Conservation (phyloP, 2,113 vertebrate genomes). For the Oryzias celebensis region DNA sequence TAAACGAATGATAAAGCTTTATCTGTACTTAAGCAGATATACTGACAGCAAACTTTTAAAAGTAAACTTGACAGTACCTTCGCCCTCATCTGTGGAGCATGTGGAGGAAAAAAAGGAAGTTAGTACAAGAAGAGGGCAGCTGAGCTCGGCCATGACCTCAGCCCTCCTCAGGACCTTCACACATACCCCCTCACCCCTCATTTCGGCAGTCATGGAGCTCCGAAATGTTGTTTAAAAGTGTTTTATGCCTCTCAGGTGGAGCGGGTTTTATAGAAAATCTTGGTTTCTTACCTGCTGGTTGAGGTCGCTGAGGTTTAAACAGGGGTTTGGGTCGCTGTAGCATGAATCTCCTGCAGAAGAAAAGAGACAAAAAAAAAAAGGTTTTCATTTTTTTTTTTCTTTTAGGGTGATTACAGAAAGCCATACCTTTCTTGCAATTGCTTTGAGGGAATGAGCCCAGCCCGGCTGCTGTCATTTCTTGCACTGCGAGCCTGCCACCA, state of each 20-base stretch:
- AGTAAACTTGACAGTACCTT: constrained; percentile 43
- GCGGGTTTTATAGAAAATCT: constrained; percentile 21
- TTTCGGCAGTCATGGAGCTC: constrained; percentile 10
- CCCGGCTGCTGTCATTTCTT: constrained; percentile 77
- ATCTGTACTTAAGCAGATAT: constrained; percentile 12
- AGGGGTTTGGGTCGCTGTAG: constrained; percentile 83
- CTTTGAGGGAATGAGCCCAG: constrained; percentile 89
- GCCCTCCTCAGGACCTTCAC: constrained; percentile 28
- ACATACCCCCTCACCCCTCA: constrained; percentile 29
- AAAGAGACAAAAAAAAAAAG: neutral
- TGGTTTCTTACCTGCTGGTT: constrained; percentile 82
- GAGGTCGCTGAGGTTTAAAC: constrained; percentile 79
- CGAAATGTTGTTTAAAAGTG: constrained; percentile 34
- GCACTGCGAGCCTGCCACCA: constrained; percentile 94
- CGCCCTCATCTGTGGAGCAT: constrained; percentile 58
- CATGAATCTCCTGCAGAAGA: constrained; percentile 84
- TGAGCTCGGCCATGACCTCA: constrained; percentile 23
- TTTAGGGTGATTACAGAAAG: neutral
- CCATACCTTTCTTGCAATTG: constrained; percentile 90
- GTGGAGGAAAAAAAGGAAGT: constrained; percentile 52
- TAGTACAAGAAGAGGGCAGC: constrained; percentile 13
- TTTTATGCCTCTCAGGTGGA: constrained; percentile 39
- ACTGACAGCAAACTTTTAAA: constrained; percentile 14
- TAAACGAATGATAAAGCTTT: constrained; percentile 9
- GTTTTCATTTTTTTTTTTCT: neutral